A percentile compares a stretch with the other conserved stretches of the same genome.
phyloP scores from a whole-genome alignment of 2,888 invertebrate species.

The Uloborus plumipes region DNA sequence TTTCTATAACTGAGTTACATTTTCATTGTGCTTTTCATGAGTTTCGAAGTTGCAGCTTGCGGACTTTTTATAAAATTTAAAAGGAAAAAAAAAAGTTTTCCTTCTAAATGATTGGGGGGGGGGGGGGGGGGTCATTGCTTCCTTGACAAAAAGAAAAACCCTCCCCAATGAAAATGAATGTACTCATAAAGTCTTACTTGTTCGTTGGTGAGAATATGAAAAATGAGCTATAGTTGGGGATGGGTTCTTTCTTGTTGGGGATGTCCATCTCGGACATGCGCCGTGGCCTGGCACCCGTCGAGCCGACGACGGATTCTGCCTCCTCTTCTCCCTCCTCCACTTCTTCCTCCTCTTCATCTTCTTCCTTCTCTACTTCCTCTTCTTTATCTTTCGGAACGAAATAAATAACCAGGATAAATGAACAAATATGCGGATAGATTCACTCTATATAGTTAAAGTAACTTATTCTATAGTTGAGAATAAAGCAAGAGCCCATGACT shows the following conservation, averaged over 20 bases:
- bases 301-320: constrained; percentile 10
- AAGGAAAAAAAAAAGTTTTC: too few relatives aligned
- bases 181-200: constrained; percentile 79
- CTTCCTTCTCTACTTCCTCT: constrained; percentile 17
- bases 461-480: too few relatives aligned
- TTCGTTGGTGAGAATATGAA: constrained; percentile 96
- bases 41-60: too few relatives aligned
- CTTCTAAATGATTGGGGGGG: too few relatives aligned
- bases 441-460: too few relatives aligned
- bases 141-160: too few relatives aligned
- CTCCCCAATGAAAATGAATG: too few relatives aligned
- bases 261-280: constrained; percentile 88
- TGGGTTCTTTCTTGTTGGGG: constrained; percentile 87
- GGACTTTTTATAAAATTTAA: too few relatives aligned
- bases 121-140: background rate
- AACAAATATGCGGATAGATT: too few relatives aligned
- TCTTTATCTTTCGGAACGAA: background rate
- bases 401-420: background rate
- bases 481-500: too few relatives aligned
- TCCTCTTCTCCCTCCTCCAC: constrained; percentile 67
- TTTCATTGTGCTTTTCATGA: too few relatives aligned
- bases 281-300: constrained; percentile 80
- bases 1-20: too few relatives aligned
- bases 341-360: constrained; percentile 63
- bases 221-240: constrained; percentile 95